Conservation (phyloP, 2,113 vertebrate genomes). For the Hepsetus odoe region DNA sequence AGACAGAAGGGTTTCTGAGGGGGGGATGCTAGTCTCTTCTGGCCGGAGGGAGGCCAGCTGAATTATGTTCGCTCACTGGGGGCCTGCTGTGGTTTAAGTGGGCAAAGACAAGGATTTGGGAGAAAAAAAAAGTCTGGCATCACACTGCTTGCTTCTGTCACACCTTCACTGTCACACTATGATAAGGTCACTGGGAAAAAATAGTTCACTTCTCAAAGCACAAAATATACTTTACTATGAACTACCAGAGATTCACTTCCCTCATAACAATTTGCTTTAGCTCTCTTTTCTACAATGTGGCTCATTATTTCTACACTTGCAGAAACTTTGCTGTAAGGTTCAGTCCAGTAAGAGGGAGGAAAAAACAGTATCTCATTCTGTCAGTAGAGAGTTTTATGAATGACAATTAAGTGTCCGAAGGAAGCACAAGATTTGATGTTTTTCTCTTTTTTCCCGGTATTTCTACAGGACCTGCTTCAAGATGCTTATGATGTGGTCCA, state of each 20-base stretch:
- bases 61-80: not conserved
- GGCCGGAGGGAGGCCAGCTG: not conserved
- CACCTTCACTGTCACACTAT: not conserved
- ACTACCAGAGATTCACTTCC: not conserved
- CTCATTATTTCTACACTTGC: not conserved
- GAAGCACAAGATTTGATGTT: constrained; percentile 4
- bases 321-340: not conserved
- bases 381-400: not conserved
- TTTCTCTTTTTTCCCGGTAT: not conserved
- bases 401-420: not conserved
- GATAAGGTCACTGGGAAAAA: constrained; percentile 23
- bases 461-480: constrained; percentile 79
- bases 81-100: not conserved
- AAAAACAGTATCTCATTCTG: not conserved
- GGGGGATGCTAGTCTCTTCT: not conserved
- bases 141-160: not conserved
- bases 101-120: not conserved
- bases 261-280: not conserved
- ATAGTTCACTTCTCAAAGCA: constrained; percentile 14
- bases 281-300: not conserved
- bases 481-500: constrained; percentile 77
- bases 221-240: constrained; percentile 19
- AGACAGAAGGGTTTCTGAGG: not conserved
- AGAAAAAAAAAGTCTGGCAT: not conserved
- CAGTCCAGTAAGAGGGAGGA: not conserved